Percentiles rank a stretch among this genome's conserved stretches.
Evolutionary conservation across 2,888 invertebrate species (phyloP).

Genomic region (Orthosia cruda): DNA sequence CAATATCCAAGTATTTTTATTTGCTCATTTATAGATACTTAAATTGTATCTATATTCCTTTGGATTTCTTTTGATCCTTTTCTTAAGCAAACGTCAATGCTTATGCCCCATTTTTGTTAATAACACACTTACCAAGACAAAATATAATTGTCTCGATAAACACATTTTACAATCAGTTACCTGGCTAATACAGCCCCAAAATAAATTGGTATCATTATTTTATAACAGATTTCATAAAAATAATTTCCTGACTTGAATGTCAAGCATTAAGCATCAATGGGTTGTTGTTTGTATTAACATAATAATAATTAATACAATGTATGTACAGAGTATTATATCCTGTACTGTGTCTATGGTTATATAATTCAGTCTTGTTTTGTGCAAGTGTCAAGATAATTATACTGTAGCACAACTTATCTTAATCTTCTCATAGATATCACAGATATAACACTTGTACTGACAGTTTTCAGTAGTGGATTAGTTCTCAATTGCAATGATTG

Average conservation of each 20-base stretch:
- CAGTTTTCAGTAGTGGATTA: constrained; percentile 40
- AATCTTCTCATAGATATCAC: constrained; percentile 41
- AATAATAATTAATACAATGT: not conserved
- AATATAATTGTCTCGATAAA: not conserved
- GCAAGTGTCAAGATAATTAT: constrained; percentile 25
- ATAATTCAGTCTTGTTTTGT: constrained; percentile 24
- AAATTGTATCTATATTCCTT: not conserved
- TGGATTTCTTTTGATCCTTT: not conserved
- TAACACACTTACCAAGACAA: not conserved
- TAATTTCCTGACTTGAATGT: constrained; percentile 7
- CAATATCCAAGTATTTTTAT: not conserved
- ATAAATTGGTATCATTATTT: not conserved
- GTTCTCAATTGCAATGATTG: constrained; percentile 57
- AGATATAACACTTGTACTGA: constrained; percentile 14
- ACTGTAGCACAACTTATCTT: constrained; percentile 24
- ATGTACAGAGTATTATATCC: constrained; percentile 17
- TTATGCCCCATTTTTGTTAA: constrained; percentile 8
- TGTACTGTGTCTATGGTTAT: constrained; percentile 34
- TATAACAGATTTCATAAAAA: not conserved
- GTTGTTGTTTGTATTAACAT: not conserved
- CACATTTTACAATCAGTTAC: not conserved
- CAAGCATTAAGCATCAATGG: too few species aligned
- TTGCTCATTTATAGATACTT: constrained; percentile 13
- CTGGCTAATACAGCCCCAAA: not conserved
- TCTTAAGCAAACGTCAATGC: not conserved